A percentile compares a stretch with the other conserved stretches of the same genome.
These are phyloP conservation scores for Syngnathus floridae DNA, from an alignment of 2,113 vertebrate species.

Conservation along the genomic window DNA sequence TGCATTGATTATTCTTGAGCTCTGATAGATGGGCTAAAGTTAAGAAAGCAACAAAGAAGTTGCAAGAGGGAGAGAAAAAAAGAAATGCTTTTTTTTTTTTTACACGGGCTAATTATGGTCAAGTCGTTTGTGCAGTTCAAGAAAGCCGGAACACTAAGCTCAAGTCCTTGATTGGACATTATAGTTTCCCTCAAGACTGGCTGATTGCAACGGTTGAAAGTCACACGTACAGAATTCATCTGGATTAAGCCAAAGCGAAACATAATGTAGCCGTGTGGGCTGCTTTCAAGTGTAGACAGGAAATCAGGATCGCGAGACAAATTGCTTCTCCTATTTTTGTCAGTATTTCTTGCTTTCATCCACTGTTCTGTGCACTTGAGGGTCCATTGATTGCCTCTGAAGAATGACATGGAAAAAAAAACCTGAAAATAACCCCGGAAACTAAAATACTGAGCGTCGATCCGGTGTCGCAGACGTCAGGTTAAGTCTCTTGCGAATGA, in stretches of 20 bases:
- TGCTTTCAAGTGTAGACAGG: background rate
- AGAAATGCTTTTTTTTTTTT: conserved; percentile 9
- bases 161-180: conserved; percentile 10
- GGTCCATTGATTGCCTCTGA: conserved; percentile 26
- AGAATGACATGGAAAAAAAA: background rate
- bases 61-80: conserved; percentile 37
- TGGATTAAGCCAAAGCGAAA: background rate
- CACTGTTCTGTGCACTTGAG: conserved; percentile 21
- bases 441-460: conserved; percentile 3
- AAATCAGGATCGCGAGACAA: background rate
- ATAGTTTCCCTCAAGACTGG: background rate
- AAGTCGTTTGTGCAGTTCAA: conserved; percentile 19
- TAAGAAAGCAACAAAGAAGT: conserved; percentile 48
- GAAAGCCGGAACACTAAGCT: conserved; percentile 24
- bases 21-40: conserved; percentile 63
- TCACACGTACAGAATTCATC: background rate
- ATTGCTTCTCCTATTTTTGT: conserved; percentile 11
- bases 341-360: conserved; percentile 18
- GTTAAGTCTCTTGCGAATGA: background rate
- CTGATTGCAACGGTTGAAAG: background rate
- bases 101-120: conserved; percentile 25
- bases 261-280: background rate
- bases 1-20: conserved; percentile 69
- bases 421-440: background rate
- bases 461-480: conserved; percentile 3